Percentiles rank a stretch among this genome's conserved stretches.
phyloP scores from a whole-genome alignment of 2,888 invertebrate species.

The Nomada flava region DNA sequence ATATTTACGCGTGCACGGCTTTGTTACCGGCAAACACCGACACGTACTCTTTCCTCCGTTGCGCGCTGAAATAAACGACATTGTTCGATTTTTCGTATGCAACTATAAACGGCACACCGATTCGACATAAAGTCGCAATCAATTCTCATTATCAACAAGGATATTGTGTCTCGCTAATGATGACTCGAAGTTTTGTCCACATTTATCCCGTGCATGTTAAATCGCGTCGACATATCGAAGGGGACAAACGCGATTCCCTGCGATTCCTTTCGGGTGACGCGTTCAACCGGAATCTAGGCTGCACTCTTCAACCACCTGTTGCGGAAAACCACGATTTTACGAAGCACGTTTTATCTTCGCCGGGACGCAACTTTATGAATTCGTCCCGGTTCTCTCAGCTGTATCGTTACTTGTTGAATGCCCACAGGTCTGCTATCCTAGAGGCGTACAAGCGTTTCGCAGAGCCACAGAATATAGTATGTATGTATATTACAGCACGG shows the following conservation, averaged over 20 bases:
- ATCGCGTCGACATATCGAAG: not conserved
- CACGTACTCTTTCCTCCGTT: conserved; percentile 40
- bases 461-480: not conserved
- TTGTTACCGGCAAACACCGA: conserved; percentile 37
- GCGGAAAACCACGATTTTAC: conserved; percentile 38
- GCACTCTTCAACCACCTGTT: conserved; percentile 62
- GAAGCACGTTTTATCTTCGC: conserved; percentile 20
- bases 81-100: conserved; percentile 39
- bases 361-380: not conserved
- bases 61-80: conserved; percentile 59
- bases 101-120: too few relatives aligned
- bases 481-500: not conserved
- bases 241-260: not conserved
- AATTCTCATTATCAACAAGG: not conserved
- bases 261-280: not conserved
- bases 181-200: too few relatives aligned
- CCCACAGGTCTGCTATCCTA: not conserved
- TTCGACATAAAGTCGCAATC: not conserved
- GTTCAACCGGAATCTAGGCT: conserved; percentile 17
- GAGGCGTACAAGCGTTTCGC: not conserved
- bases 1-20: conserved; percentile 34
- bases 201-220: not conserved
- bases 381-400: not conserved
- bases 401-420: conserved; percentile 2
- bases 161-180: too few relatives aligned